These are phyloP conservation scores for Baronia brevicornis DNA, from an alignment of 2,888 invertebrate genomes.

Conservation along the genomic window DNA sequence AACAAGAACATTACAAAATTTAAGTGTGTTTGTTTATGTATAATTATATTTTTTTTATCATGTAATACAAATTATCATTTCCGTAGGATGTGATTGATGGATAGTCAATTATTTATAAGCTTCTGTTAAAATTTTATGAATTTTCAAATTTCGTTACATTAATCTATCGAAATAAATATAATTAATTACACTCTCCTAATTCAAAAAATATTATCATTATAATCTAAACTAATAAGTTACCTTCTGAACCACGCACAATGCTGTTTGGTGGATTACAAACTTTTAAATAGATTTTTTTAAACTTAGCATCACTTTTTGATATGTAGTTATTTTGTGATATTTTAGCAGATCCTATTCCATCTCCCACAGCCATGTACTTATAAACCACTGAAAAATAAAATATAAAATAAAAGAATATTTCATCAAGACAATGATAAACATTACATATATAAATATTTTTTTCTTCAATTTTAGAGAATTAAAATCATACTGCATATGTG, in stretches of 20 bases:
- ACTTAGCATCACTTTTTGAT: slow-evolving; percentile 77
- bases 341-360: slow-evolving; percentile 56
- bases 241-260: slow-evolving; percentile 83
- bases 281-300: slow-evolving; percentile 78
- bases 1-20: too few relatives aligned
- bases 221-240: too few relatives aligned
- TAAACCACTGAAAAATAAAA: slow-evolving; percentile 83
- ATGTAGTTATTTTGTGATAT: slow-evolving; percentile 61
- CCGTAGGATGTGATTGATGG: too few relatives aligned
- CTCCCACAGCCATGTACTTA: slow-evolving; percentile 82
- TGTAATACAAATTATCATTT: too few relatives aligned
- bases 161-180: background rate
- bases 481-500: too few relatives aligned
- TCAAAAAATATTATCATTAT: too few relatives aligned
- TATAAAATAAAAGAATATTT: slow-evolving; percentile 10
- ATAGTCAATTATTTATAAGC: background rate
- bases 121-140: background rate
- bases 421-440: background rate
- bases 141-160: background rate
- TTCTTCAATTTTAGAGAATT: background rate
- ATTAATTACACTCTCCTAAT: too few relatives aligned
- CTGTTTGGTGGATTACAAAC: slow-evolving; percentile 83
- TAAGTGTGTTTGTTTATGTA: too few relatives aligned
- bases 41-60: too few relatives aligned
- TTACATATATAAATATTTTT: background rate